Evolutionary conservation across 2,113 vertebrate species (phyloP).

Genomic region (Pangasianodon gigas): DNA sequence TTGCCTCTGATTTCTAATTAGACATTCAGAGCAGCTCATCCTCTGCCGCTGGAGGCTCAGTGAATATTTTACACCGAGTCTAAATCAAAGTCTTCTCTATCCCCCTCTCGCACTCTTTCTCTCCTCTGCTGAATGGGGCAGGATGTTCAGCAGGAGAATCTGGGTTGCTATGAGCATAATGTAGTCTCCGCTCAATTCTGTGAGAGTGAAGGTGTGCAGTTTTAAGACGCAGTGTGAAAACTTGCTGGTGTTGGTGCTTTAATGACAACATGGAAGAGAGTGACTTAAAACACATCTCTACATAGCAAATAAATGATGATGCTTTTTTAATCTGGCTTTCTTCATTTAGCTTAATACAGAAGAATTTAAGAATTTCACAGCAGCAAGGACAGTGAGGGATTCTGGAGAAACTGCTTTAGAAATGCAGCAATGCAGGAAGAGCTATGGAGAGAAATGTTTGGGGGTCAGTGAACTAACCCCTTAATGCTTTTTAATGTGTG

Average conservation of each 20-base stretch:
- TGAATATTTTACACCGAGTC: slow-evolving; percentile 61
- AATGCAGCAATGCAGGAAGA: not conserved
- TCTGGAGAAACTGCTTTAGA: not conserved
- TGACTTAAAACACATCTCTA: not conserved
- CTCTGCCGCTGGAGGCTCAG: slow-evolving; percentile 52
- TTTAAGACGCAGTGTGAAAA: slow-evolving; percentile 13
- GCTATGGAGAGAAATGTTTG: not conserved
- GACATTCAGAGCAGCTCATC: slow-evolving; percentile 59
- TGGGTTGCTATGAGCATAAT: slow-evolving; percentile 52
- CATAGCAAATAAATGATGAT: not conserved
- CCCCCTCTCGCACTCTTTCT: slow-evolving; percentile 25
- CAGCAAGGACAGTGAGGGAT: not conserved
- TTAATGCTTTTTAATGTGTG: not conserved
- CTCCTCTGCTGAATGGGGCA: slow-evolving; percentile 49
- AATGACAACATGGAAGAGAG: not conserved
- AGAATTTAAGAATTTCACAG: not conserved
- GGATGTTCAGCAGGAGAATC: slow-evolving; percentile 53
- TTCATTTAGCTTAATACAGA: not conserved
- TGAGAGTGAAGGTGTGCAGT: slow-evolving; percentile 36
- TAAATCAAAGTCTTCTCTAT: slow-evolving; percentile 60
- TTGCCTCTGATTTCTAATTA: slow-evolving; percentile 59
- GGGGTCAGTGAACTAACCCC: not conserved
- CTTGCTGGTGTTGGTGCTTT: not conserved
- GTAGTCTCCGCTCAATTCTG: slow-evolving; percentile 26
- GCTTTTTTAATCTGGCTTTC: not conserved